Base-by-base conservation (phyloP, 2,888 invertebrate species). In the Drosophila colorata region DNA sequence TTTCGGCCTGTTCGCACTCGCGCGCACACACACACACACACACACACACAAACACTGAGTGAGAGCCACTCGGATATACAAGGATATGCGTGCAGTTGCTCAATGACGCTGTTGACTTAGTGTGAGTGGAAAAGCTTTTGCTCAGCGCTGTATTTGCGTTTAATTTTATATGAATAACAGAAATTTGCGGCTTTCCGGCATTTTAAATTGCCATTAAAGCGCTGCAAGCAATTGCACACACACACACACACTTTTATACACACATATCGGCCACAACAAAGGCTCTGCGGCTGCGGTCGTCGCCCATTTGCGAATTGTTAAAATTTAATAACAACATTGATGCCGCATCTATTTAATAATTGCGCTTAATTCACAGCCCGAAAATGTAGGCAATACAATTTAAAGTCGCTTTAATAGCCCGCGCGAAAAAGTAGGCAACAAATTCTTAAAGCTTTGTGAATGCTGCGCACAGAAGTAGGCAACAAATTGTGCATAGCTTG, bases 91-190 rank as follows among this genome's bases (percentile, higher is more conserved):
- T 70, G 58, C 68, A 69, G 57, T 58, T 71, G 44, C 41, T 61
- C 58, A 56, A 43, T 52, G 52, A 13, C 48, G 33, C 43, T 63
- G 53, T 75, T 73, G 67, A 53, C 44, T 65, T 48, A 58, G 71
- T 67, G 60, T 69, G 68, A 79, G 65, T 77, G 41, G 25, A 67
- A 55, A 66, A 51, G 51, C 57, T 37, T 53, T 53, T 37, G 51
- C 61, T 59, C 28, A 48, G 52, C 53, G 20, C 51, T 41, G 67
- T 83, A 79, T 86, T 82, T 87, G 74, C 72, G 71, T 87, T 85
- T 83, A 80, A 85, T 85, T 85, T 77, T 80, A 61, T 83, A 85
- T 85, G 79, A 87, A 80, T 78, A 83, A 77, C 88, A 88, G 88
- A 85, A 85, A 85, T 83, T 87, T 83, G 80, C 74, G 88, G 85